These are phyloP conservation scores for Dasypus novemcinctus DNA, from an alignment of 2,113 vertebrate species.

Conservation along the genomic window DNA sequence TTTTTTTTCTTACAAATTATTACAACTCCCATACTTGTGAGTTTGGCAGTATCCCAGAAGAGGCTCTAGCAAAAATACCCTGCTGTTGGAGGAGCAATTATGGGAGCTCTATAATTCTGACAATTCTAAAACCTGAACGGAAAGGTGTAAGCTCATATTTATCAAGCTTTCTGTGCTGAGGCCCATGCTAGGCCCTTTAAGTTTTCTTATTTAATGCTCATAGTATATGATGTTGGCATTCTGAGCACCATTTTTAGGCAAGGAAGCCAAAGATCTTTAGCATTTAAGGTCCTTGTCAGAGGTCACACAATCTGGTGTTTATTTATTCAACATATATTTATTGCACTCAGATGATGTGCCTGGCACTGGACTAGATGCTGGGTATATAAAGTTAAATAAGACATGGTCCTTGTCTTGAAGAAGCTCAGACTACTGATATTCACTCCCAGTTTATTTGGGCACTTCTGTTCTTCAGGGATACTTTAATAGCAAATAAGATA, in stretches of 20 bases:
- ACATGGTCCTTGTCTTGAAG: slow-evolving; percentile 53
- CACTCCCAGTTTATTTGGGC: background rate
- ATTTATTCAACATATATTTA: background rate
- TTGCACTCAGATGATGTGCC: background rate
- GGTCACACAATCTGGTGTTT: background rate
- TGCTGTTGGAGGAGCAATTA: background rate
- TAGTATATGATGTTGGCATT: background rate
- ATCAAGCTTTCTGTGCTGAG: background rate
- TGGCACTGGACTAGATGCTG: background rate
- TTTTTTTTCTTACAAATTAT: background rate
- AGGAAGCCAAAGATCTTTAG: background rate
- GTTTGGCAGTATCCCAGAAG: background rate
- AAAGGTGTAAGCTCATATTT: background rate
- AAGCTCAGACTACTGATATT: background rate
- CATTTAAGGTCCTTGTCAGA: background rate
- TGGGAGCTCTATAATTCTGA: background rate
- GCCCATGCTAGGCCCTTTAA: background rate
- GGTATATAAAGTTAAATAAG: slow-evolving; percentile 51
- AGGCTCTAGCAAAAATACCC: background rate
- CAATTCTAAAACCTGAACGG: background rate
- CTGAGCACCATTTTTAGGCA: background rate
- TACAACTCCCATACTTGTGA: background rate
- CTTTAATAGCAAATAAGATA: background rate
- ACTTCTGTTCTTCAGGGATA: background rate
- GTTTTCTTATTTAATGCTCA: background rate